phyloP scores from a whole-genome alignment of 1,140 invertebrate species.

The Ceratina calcarata region DNA sequence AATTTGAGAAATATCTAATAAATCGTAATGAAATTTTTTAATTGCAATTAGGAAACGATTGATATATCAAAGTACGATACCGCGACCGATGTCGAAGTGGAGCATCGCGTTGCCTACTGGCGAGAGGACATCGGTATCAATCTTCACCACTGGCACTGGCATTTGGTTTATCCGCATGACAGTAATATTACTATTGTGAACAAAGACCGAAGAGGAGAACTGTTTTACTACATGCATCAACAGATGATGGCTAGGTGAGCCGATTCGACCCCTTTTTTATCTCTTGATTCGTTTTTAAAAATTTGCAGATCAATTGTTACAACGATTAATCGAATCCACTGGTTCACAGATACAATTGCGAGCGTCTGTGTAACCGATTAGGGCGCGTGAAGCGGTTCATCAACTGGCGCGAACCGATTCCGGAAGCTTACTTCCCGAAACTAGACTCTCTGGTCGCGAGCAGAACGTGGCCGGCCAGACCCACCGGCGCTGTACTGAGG shows the following conservation, averaged over 20 bases:
- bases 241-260: conserved; percentile 82
- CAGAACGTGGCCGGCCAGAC: conserved; percentile 84
- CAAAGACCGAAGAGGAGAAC: conserved; percentile 83
- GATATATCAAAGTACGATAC: conserved; percentile 87
- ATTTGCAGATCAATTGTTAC: no score
- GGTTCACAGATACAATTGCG: conserved; percentile 85
- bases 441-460: conserved; percentile 85
- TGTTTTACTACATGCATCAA: conserved; percentile 84
- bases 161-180: conserved; percentile 89
- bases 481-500: conserved; percentile 81
- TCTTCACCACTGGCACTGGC: conserved; percentile 92
- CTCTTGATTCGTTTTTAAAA: no score
- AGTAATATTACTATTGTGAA: conserved; percentile 79
- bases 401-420: conserved; percentile 84
- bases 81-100: conserved; percentile 86
- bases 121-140: conserved; percentile 83
- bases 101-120: conserved; percentile 86
- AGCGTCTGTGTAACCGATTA: conserved; percentile 84
- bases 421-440: conserved; percentile 88
- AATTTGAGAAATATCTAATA: no score
- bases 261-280: no score
- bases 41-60: conserved; percentile 81
- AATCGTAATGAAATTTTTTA: background rate
- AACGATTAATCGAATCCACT: background rate
- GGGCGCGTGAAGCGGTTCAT: conserved; percentile 82